Percentiles rank a stretch among this genome's conserved stretches.
phyloP scores from a whole-genome alignment of 2,113 vertebrate species.

The Lepus americanus region DNA sequence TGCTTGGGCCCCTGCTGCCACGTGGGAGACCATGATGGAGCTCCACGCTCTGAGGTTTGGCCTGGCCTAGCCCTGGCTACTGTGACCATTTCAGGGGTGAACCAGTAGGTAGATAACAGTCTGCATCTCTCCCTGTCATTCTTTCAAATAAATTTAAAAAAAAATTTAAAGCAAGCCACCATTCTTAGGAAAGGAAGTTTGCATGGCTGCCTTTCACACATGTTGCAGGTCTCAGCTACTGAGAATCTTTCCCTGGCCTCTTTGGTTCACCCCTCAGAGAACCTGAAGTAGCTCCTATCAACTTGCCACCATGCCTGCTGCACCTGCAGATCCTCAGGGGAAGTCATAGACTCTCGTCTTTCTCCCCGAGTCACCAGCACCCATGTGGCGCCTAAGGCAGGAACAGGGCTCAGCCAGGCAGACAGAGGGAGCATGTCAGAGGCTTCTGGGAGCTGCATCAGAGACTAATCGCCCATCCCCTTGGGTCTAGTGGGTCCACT shows the following conservation, averaged over 20 bases:
- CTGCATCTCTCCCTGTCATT: no score
- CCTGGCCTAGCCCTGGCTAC: no score
- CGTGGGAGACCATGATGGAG: no score
- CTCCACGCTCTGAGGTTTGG: no score
- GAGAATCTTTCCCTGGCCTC: background rate
- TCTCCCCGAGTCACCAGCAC: background rate
- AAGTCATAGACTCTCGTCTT: background rate
- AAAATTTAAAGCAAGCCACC: background rate
- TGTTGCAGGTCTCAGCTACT: background rate
- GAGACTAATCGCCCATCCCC: background rate
- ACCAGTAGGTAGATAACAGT: no score
- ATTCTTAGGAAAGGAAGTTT: slow-evolving; percentile 28
- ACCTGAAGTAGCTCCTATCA: background rate
- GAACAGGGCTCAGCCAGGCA: background rate
- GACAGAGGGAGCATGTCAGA: background rate
- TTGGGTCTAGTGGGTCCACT: background rate
- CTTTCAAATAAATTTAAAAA: background rate
- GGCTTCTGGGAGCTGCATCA: background rate
- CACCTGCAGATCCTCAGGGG: background rate
- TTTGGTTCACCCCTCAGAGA: background rate
- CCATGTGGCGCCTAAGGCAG: background rate
- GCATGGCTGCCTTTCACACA: background rate
- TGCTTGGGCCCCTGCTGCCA: no score
- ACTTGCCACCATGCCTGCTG: background rate
- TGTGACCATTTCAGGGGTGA: no score